Conservation (phyloP, 2,888 invertebrate genomes). For the Himalopsyche japonica region DNA sequence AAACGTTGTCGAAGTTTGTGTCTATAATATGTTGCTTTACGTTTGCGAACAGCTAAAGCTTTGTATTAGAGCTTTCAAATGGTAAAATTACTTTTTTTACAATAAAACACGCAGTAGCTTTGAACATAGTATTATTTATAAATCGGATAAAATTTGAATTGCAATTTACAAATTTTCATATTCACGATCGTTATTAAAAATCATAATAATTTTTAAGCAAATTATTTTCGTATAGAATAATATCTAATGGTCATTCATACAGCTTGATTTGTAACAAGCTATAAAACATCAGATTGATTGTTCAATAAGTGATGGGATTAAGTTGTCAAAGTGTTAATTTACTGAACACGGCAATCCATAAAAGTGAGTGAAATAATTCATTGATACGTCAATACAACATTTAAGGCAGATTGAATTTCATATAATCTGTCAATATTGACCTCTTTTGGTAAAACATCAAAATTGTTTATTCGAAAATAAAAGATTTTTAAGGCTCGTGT, state of each 20-base stretch:
- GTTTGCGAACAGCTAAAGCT: not conserved
- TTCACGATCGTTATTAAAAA: no score
- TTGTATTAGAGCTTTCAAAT: not conserved
- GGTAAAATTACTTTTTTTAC: not conserved
- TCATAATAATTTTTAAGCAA: no score
- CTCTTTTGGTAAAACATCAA: not conserved
- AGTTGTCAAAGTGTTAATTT: not conserved
- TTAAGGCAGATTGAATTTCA: not conserved
- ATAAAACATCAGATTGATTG: no score
- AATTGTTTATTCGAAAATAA: not conserved
- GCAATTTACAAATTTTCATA: no score
- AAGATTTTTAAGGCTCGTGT: no score
- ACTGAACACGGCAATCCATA: not conserved
- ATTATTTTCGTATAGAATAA: no score
- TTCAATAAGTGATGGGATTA: not conserved
- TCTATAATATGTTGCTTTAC: not conserved
- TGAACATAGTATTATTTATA: no score
- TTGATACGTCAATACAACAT: not conserved
- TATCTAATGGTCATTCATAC: no score
- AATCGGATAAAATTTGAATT: no score
- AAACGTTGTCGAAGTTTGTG: slow-evolving; percentile 22
- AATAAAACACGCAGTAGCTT: no score
- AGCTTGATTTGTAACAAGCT: no score
- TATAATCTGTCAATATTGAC: not conserved
- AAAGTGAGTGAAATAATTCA: not conserved